Conservation (phyloP, 1,140 invertebrate species). For the Cardiocondyla obscurior region DNA sequence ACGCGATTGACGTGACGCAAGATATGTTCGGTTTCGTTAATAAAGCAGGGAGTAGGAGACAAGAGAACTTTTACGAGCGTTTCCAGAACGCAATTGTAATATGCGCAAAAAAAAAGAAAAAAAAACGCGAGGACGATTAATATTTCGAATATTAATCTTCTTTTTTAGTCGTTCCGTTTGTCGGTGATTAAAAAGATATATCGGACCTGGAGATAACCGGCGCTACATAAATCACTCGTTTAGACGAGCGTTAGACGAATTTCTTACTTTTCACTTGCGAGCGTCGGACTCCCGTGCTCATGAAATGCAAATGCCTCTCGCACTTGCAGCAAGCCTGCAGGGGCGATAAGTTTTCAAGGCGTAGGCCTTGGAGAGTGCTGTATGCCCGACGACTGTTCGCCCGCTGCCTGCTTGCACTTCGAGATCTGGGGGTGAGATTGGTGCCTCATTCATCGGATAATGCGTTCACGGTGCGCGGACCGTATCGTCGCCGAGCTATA, state of each 20-base stretch:
- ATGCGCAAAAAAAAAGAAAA: neutral
- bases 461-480: slow-evolving; percentile 60
- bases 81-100: neutral
- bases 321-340: slow-evolving; percentile 35
- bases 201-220: neutral
- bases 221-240: slow-evolving; percentile 21
- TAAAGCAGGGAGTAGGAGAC: neutral
- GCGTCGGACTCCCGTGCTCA: slow-evolving; percentile 28
- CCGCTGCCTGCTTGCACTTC: slow-evolving; percentile 11
- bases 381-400: slow-evolving; percentile 58
- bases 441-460: slow-evolving; percentile 67
- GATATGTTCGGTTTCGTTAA: neutral
- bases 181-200: slow-evolving; percentile 20
- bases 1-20: neutral
- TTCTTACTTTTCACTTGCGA: neutral
- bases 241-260: slow-evolving; percentile 25
- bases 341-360: slow-evolving; percentile 63
- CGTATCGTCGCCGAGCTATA: slow-evolving; percentile 58
- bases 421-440: slow-evolving; percentile 68
- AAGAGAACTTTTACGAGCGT: neutral
- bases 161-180: neutral
- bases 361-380: slow-evolving; percentile 64
- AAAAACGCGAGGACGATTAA: neutral
- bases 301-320: slow-evolving; percentile 66
- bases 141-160: neutral